Evolutionary conservation across 2,888 invertebrate species (phyloP).

Genomic region (Allophyes oxyacanthae): DNA sequence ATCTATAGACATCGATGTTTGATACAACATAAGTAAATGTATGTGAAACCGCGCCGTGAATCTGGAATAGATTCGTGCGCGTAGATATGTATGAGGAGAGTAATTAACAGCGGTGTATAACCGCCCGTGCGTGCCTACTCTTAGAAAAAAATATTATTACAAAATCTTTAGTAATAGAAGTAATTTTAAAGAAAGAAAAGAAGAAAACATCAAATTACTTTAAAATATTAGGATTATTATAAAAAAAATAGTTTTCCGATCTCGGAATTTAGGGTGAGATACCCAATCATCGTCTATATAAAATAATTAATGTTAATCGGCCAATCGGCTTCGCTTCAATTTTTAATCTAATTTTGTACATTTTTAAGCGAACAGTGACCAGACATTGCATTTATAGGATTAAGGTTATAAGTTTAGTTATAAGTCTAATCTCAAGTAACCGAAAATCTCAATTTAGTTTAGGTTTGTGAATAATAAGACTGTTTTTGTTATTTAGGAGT

Average conservation of each 20-base stretch:
- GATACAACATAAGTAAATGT: no score
- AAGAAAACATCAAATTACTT: no score
- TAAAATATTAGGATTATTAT: no score
- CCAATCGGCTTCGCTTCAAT: constrained; percentile 31
- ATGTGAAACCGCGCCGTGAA: no score
- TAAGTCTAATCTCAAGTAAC: constrained; percentile 35
- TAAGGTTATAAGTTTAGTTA: constrained; percentile 39
- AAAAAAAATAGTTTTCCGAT: constrained; percentile 3
- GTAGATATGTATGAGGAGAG: no score
- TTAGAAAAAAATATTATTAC: no score
- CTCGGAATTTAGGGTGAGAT: constrained; percentile 22
- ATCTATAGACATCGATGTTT: no score
- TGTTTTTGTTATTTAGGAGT: constrained; percentile 32
- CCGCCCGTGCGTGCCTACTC: no score
- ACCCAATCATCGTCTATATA: constrained; percentile 23
- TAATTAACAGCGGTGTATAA: no score
- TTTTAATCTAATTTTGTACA: constrained; percentile 69
- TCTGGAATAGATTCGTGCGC: no score
- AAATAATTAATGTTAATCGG: constrained; percentile 24
- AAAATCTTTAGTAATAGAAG: no score
- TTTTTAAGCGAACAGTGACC: constrained; percentile 75
- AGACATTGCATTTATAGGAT: constrained; percentile 84
- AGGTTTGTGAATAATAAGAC: constrained; percentile 50
- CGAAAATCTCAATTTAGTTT: constrained; percentile 46
- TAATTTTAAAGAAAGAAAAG: no score